These are phyloP conservation scores for Rutpela maculata DNA, from an alignment of 2,888 invertebrate genomes.

Conservation along the genomic window DNA sequence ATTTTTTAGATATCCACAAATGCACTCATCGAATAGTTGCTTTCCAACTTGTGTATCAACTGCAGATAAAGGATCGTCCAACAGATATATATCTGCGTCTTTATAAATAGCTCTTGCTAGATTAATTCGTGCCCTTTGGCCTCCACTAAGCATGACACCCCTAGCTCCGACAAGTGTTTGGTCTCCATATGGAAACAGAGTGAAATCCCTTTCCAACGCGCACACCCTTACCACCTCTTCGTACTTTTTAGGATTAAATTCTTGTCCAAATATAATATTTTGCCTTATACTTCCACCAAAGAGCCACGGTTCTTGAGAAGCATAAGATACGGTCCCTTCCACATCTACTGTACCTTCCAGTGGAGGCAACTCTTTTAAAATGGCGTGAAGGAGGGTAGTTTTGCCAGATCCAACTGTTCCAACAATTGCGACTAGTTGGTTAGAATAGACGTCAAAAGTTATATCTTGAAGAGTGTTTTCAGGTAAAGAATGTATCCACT, in stretches of 20 bases:
- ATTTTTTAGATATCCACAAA: constrained; percentile 79
- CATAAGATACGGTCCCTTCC: constrained; percentile 83
- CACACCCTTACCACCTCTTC: constrained; percentile 82
- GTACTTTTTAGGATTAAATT: constrained; percentile 81
- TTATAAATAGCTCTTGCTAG: constrained; percentile 90
- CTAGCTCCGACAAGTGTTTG: constrained; percentile 86
- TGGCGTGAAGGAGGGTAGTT: constrained; percentile 75
- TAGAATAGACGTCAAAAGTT: constrained; percentile 79
- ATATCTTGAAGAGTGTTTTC: constrained; percentile 77
- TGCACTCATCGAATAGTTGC: constrained; percentile 89
- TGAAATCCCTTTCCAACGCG: constrained; percentile 83
- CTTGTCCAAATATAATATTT: constrained; percentile 92
- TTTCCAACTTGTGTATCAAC: constrained; percentile 92
- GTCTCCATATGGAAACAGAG: constrained; percentile 85
- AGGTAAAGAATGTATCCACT: constrained; percentile 75
- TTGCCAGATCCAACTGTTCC: constrained; percentile 82
- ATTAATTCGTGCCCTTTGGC: constrained; percentile 91
- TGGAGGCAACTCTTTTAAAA: constrained; percentile 84
- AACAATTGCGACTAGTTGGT: constrained; percentile 76
- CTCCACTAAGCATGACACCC: constrained; percentile 84
- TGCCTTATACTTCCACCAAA: constrained; percentile 89
- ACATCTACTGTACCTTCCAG: constrained; percentile 79
- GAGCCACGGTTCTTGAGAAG: constrained; percentile 90
- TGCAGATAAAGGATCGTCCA: constrained; percentile 93
- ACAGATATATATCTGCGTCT: constrained; percentile 87